phyloP scores from a whole-genome alignment of 2,888 invertebrate species.

The Ectemnius continuus region DNA sequence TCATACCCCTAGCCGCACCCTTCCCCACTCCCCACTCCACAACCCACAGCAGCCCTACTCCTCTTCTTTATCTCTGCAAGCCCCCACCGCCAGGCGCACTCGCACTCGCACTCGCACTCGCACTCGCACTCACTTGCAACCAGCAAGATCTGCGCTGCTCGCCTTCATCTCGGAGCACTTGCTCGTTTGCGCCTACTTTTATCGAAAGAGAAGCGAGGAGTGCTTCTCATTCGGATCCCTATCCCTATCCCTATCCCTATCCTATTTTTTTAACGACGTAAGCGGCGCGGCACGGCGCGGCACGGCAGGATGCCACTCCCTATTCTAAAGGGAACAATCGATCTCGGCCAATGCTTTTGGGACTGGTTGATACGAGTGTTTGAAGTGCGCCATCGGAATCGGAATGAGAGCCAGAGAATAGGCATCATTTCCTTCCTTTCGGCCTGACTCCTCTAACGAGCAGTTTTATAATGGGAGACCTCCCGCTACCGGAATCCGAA shows the following conservation, averaged over 20 bases:
- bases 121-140: no score
- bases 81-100: no score
- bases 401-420: background rate
- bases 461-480: background rate
- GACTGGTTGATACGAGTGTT: background rate
- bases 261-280: conserved; percentile 2
- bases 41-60: no score
- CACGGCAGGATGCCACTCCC: background rate
- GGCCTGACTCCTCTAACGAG: background rate
- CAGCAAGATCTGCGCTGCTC: no score
- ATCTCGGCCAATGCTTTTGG: background rate
- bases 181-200: no score
- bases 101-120: no score
- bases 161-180: no score
- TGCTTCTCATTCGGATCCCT: background rate
- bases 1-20: no score
- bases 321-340: conserved; percentile 4
- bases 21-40: no score
- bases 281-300: background rate
- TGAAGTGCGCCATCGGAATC: background rate
- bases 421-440: conserved; percentile 3
- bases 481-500: background rate
- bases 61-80: no score
- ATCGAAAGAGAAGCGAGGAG: background rate
- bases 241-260: background rate